Base-by-base conservation (phyloP, 1,140 invertebrate species). In the Rhopalosiphum padi region DNA sequence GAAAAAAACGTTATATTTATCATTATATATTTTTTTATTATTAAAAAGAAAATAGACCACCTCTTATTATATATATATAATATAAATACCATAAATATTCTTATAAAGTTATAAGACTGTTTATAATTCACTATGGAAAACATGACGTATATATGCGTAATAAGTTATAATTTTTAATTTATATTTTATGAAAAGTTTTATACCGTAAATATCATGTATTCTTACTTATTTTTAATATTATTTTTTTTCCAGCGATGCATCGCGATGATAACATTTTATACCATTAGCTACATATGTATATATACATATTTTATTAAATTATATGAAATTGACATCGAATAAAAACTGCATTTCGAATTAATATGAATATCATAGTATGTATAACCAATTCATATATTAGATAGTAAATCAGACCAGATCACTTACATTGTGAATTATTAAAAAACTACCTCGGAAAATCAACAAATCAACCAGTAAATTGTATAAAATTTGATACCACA, bases 1-100 rank as follows among this genome's bases (percentile, higher is more conserved):
- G 48, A 89, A 6, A 87, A 48, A 48, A 87, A 87, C 43, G 11
- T 86, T 48, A 87, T 22, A 23, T 87, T 53, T 89, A 89, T 53
- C 37, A 89, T 88, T 87, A 87, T 87, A 51, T 88, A 88, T 88
- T 87, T 87, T 51, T 85, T 85, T 85, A 43, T 35, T 41, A 23
- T 21, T n/a, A 21, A 87, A 87, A 48, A 87, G 1, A 48, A 87
- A 87, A n/a, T 87, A 35, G 86, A 22, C 86, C 18, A n/a, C 30
- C 86, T 48, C 9, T 35, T 48, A 22, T 1, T 1, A 46, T 46
- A 46, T 46, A 46, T 41, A 41, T 41, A 85, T n/a, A 68, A 85
- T n/a, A 68, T 21, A 48, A n/a, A 87, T 87, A 48, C 30, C 86
- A 48, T 87, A 87, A 87, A 53, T 89, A 53, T 89, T 37, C 87